Evolutionary conservation across 2,888 invertebrate genomes (phyloP), one percentile per base, ranked within the genome.

Genomic region (Leptogaster cylindrica): DNA sequence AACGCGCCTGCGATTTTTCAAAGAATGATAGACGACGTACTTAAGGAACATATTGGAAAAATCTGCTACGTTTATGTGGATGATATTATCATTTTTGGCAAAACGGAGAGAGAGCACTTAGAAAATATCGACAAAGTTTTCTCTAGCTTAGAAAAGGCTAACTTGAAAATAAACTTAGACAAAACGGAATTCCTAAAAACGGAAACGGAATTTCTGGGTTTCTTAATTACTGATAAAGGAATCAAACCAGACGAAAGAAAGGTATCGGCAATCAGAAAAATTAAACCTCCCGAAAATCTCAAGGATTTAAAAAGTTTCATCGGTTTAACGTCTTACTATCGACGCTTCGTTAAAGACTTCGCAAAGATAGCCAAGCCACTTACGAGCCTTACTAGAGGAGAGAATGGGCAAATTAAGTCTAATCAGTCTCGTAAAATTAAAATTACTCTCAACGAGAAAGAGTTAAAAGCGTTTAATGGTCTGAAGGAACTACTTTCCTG

Each of bases 41-140:
- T 27, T 5, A 68, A 41, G 44, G 63, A 63, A 31, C 28, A 44
- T 14, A 70, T 73, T 16, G 68, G 69, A 0, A 70, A 67, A 20
- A 64, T 65, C 6, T 71, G 69, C 18, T 71, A 72, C 14, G 69
- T 71, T 4, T 70, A 71, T 33, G 71, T 73, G 2, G 71, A 72
- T 31, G 71, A 73, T 28, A 68, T 72, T 0, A 73, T 73, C 6
- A 68, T 71, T 16, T 70, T 69, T 58, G 70, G 67, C 8, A 67
- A 63, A 41, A 66, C 14, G 20, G 52, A 28, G 20, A 28, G 36
- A 7, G 64, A 68, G 12, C 71, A 70, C 28, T 16, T 69, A 2
- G 10, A 48, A 33, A 70, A 70, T 12, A 14, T 71, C 8, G 50
- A 61, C 23, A 66, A 28, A 27, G 68, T 68, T 33, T 70, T 70